Evolutionary conservation across 2,797 vertebrate genomes (phyloP), one percentile per base, ranked within the genome.

Genomic region (Bradypodion ventrale): DNA sequence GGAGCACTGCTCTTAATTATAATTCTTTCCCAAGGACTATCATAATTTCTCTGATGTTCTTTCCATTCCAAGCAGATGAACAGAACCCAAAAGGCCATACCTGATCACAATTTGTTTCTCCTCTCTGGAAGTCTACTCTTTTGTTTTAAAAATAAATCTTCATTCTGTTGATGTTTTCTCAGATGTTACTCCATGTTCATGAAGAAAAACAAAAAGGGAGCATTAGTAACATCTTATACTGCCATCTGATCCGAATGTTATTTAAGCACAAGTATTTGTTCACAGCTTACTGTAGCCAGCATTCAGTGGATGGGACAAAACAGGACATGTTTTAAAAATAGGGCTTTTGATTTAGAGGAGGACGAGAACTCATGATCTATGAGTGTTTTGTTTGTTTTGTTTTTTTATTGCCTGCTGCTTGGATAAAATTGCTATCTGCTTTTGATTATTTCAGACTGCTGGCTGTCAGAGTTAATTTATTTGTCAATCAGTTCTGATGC

Each of bases 381-480:
- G 63, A 75, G 40, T 3, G 35, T 75, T 69, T 40, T 62, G 62
- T 74, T 23, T 10, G 23, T 66, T 40, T 23, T 42, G 25, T 7
- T 32, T 77, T 81, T 81, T 65, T 66, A 69, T 87, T 84, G 59
- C 68, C 82, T 81, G 23, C 83, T 87, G 86, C 65, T 84, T 81
- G 75, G 72, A 60, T 29, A 81, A 81, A 81, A 70, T 81, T 81
- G 60, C 83, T 84, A 77, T 73, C 83, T 78, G 65, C 52, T 77
- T 87, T 78, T 87, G 86, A 84, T 84, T 84, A 81, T 87, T 77
- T 80, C 73, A 74, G 73, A 65, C 78, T 84, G 78, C 78, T 87
- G 72, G 74, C 78, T 81, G 83, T 65, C 82, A 83, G 73, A 81
- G 66, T 81, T 87, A 78, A 77, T 87, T 84, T 87, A 84, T 87